Conservation (phyloP, 2,888 invertebrate genomes). For the Caenorhabditis auriculariae region DNA sequence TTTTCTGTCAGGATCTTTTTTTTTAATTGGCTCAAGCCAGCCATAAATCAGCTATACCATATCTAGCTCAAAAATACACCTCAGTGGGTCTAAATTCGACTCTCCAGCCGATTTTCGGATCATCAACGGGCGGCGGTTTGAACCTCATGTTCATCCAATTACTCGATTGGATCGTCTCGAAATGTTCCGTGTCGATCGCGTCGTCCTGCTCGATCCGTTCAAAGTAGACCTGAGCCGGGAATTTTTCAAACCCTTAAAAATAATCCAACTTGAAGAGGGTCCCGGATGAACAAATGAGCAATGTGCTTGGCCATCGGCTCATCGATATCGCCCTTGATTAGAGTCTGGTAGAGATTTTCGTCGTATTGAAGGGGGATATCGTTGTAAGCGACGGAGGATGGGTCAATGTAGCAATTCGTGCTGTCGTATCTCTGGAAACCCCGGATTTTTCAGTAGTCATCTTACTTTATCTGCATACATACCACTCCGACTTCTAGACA, state of each 20-base stretch:
- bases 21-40: too few species aligned
- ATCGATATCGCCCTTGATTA: slow-evolving; percentile 86
- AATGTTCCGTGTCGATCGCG: slow-evolving; percentile 90
- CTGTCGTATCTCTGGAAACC: slow-evolving; percentile 79
- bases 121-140: slow-evolving; percentile 82
- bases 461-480: background rate
- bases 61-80: slow-evolving; percentile 3
- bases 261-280: slow-evolving; percentile 78
- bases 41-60: too few species aligned
- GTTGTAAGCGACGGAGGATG: slow-evolving; percentile 82
- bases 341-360: slow-evolving; percentile 70
- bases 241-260: background rate
- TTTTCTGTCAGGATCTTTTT: too few species aligned
- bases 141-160: slow-evolving; percentile 64
- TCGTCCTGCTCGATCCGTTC: slow-evolving; percentile 94
- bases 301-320: slow-evolving; percentile 89
- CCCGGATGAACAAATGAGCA: slow-evolving; percentile 95
- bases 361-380: slow-evolving; percentile 77
- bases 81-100: slow-evolving; percentile 98
- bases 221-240: slow-evolving; percentile 67
- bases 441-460: background rate
- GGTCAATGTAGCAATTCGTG: slow-evolving; percentile 92
- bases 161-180: slow-evolving; percentile 73
- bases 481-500: too few species aligned
- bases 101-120: slow-evolving; percentile 95